Conservation (phyloP, 1,140 invertebrate species). For the Venustaconcha ellipsiformis region DNA sequence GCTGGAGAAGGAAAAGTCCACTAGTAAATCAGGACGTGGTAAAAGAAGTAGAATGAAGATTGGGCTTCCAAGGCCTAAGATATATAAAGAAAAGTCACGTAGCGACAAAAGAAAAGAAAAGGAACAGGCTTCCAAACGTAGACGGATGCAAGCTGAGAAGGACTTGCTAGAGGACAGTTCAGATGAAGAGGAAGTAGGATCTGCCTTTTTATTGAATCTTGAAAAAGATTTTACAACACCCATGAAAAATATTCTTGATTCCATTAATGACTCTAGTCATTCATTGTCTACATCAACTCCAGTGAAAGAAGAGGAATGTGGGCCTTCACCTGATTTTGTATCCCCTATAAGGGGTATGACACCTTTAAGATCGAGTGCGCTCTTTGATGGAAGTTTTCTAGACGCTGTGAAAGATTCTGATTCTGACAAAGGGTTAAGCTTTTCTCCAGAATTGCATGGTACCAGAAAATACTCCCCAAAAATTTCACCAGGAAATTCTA, state of each 20-base stretch:
- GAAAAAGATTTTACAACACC: conserved; percentile 32
- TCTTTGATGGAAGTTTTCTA: conserved; percentile 40
- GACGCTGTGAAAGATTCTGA: conserved; percentile 26
- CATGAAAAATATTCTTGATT: conserved; percentile 12
- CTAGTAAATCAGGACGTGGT: neutral
- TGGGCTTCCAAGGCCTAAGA: conserved; percentile 35
- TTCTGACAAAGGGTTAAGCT: conserved; percentile 12
- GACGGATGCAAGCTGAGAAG: conserved; percentile 17
- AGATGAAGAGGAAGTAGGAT: conserved; percentile 31
- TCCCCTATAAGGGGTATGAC: conserved; percentile 35
- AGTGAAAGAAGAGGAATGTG: conserved; percentile 2
- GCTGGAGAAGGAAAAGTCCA: too few species aligned
- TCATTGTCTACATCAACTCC: conserved; percentile 34
- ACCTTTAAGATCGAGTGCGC: conserved; percentile 12
- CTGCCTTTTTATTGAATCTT: conserved; percentile 24
- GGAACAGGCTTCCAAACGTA: conserved; percentile 18
- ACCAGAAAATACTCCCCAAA: neutral
- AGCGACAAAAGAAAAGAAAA: conserved; percentile 15
- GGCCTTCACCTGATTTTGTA: conserved; percentile 11
- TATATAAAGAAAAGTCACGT: conserved; percentile 25
- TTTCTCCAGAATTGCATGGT: conserved; percentile 15
- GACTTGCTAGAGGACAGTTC: conserved; percentile 26
- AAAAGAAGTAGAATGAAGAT: conserved; percentile 23
- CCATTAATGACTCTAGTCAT: neutral
- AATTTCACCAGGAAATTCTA: conserved; percentile 6